These are phyloP conservation scores for Caprella mutica DNA, from an alignment of 2,888 invertebrate genomes.

Conservation along the genomic window DNA sequence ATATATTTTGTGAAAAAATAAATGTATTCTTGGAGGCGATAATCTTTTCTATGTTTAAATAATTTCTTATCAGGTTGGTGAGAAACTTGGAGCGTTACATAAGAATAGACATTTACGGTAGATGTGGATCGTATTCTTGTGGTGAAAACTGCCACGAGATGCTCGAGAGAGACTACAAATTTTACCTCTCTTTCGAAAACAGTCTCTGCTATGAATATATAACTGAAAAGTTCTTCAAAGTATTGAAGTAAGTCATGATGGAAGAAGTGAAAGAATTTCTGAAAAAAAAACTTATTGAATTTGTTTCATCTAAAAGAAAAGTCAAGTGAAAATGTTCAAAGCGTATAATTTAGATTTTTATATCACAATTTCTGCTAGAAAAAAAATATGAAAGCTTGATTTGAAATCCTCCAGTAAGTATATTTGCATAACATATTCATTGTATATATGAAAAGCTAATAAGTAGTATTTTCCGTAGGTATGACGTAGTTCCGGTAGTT, in stretches of 20 bases:
- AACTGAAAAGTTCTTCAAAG: constrained; percentile 38
- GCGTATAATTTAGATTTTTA: no score
- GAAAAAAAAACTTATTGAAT: no score
- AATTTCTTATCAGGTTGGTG: constrained; percentile 17
- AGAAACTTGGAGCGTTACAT: constrained; percentile 23
- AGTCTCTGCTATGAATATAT: constrained; percentile 38
- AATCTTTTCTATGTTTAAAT: neutral
- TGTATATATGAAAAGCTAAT: neutral
- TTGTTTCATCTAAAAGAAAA: no score
- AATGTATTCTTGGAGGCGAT: neutral
- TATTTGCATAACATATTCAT: no score
- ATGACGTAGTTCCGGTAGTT: constrained; percentile 37
- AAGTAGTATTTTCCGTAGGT: constrained; percentile 3
- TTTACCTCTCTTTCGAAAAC: constrained; percentile 39
- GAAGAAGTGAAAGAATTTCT: no score
- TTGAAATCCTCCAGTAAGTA: no score
- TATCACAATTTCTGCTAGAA: neutral
- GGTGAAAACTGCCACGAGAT: constrained; percentile 13
- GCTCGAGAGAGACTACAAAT: constrained; percentile 36
- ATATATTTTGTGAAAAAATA: neutral
- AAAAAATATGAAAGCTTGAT: neutral
- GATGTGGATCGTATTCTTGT: constrained; percentile 14
- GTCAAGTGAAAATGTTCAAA: no score
- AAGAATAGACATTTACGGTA: constrained; percentile 15
- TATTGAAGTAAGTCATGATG: constrained; percentile 26